Evolutionary conservation across 2,888 invertebrate genomes (phyloP).

Genomic region (Dryobota labecula): DNA sequence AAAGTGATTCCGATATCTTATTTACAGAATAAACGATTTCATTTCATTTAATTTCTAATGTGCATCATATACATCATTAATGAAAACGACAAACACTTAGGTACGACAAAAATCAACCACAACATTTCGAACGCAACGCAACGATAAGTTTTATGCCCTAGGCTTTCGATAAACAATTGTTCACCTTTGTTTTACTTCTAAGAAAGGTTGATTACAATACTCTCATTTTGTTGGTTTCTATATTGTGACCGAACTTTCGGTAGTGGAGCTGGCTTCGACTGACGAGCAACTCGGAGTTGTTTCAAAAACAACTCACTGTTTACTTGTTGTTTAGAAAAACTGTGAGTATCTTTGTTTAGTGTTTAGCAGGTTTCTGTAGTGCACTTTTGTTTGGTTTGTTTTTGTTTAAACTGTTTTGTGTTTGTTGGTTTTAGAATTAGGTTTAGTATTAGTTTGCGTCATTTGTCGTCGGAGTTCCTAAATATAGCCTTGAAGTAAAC

Average conservation of each 20-base stretch:
- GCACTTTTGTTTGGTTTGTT: slow-evolving; percentile 43
- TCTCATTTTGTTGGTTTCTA: slow-evolving; percentile 76
- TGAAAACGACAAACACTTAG: too few species aligned
- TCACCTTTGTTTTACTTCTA: slow-evolving; percentile 74
- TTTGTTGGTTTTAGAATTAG: slow-evolving; percentile 8
- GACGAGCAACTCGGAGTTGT: slow-evolving; percentile 65
- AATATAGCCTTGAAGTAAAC: background rate
- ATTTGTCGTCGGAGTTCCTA: background rate
- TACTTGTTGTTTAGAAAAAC: slow-evolving; percentile 59
- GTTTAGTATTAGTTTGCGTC: background rate
- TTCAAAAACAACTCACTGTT: slow-evolving; percentile 66
- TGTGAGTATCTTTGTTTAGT: slow-evolving; percentile 55
- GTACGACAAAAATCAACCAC: background rate
- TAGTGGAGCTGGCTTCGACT: slow-evolving; percentile 65
- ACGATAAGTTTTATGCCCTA: slow-evolving; percentile 68
- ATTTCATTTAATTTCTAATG: too few species aligned
- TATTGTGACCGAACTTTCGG: slow-evolving; percentile 73
- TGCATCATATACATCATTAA: too few species aligned
- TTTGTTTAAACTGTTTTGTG: slow-evolving; percentile 26
- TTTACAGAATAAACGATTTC: too few species aligned
- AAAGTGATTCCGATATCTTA: too few species aligned
- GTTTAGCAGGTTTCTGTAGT: slow-evolving; percentile 39
- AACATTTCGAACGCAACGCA: slow-evolving; percentile 15
- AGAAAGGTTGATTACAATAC: slow-evolving; percentile 76
- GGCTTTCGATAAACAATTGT: slow-evolving; percentile 73